These are phyloP conservation scores for Phalangium opilio DNA, from an alignment of 2,888 invertebrate genomes.

Conservation along the genomic window DNA sequence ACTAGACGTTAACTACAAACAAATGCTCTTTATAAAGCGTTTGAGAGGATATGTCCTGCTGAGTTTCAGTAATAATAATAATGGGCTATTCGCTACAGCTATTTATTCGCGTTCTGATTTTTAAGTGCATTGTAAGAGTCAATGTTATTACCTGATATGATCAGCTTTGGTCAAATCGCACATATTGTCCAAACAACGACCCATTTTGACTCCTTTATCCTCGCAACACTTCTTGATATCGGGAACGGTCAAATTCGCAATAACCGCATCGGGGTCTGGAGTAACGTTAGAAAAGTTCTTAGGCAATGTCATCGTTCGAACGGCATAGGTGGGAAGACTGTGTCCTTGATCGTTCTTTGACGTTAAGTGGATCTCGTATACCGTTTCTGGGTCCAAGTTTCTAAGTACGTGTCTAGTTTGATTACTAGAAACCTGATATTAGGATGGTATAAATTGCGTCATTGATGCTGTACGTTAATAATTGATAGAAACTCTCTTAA, in stretches of 20 bases:
- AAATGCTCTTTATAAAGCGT: too few species aligned
- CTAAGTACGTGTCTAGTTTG: constrained; percentile 34
- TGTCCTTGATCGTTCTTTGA: constrained; percentile 57
- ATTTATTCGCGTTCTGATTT: too few species aligned
- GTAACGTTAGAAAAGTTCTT: constrained; percentile 33
- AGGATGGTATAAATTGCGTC: too few species aligned
- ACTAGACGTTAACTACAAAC: too few species aligned
- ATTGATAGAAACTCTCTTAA: too few species aligned
- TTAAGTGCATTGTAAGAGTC: too few species aligned
- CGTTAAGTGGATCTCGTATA: constrained; percentile 63
- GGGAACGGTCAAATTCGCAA: constrained; percentile 41
- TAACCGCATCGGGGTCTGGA: constrained; percentile 35
- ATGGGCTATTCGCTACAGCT: too few species aligned
- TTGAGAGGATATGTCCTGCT: too few species aligned
- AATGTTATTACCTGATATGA: constrained; percentile 29
- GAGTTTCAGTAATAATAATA: too few species aligned
- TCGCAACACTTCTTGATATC: constrained; percentile 58
- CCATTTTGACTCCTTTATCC: constrained; percentile 52
- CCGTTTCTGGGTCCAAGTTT: constrained; percentile 55
- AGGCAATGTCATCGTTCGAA: constrained; percentile 54
- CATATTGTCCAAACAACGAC: constrained; percentile 55
- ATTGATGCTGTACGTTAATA: too few species aligned
- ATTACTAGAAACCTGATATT: constrained; percentile 3
- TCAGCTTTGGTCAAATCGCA: constrained; percentile 47
- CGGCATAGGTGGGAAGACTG: constrained; percentile 55